A percentile compares a stretch with the other conserved stretches of the same genome.
Conservation (phyloP, 2,888 invertebrate genomes). For the Trisateles emortualis region DNA sequence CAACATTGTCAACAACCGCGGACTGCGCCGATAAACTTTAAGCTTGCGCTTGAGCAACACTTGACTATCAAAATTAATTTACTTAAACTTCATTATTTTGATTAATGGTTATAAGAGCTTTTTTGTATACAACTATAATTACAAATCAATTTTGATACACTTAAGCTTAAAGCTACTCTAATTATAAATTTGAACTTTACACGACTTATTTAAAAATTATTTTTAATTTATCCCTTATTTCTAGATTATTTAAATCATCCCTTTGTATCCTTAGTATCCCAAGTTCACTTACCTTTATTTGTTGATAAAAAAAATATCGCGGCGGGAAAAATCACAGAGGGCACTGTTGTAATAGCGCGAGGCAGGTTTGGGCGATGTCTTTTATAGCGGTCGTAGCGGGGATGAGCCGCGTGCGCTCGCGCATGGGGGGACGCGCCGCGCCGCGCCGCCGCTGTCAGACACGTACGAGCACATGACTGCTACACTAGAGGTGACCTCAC, state of each 20-base stretch:
- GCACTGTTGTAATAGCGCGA: slow-evolving; percentile 86
- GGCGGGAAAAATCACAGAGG: slow-evolving; percentile 84
- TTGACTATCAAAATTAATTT: slow-evolving; percentile 21
- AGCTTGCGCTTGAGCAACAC: slow-evolving; percentile 41
- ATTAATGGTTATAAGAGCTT: not conserved
- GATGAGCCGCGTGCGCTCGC: slow-evolving; percentile 66
- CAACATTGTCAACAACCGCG: slow-evolving; percentile 47
- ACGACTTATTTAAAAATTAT: not conserved
- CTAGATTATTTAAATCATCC: slow-evolving; percentile 52
- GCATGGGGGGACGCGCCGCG: slow-evolving; percentile 65
- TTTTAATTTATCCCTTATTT: slow-evolving; percentile 17
- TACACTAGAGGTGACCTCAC: slow-evolving; percentile 55
- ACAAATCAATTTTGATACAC: not conserved
- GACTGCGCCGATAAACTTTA: slow-evolving; percentile 38
- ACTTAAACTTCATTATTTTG: not conserved
- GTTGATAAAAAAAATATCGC: slow-evolving; percentile 73
- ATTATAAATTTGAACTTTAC: not conserved
- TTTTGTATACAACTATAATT: not conserved
- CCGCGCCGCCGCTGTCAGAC: slow-evolving; percentile 44
- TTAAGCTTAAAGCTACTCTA: not conserved
- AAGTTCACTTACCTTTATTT: slow-evolving; percentile 80
- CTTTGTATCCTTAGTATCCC: slow-evolving; percentile 53
- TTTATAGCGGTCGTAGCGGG: slow-evolving; percentile 83
- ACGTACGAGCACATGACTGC: slow-evolving; percentile 52
- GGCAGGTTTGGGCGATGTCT: slow-evolving; percentile 79